Evolutionary conservation across 2,797 vertebrate genomes (phyloP).

Genomic region (Otus scops): DNA sequence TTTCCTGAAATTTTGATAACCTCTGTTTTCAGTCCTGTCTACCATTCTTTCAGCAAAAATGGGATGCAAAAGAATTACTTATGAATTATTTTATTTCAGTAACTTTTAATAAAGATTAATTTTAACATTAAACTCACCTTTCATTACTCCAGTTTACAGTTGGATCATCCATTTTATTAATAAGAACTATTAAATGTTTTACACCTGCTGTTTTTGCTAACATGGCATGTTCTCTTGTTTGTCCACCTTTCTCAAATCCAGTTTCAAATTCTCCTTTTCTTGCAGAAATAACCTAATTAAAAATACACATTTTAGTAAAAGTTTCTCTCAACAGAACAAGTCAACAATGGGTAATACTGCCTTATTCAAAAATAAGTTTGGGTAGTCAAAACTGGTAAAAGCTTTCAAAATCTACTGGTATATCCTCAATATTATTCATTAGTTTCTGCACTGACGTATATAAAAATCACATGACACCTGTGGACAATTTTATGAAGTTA

Average conservation of each 20-base stretch:
- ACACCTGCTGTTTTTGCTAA: constrained; percentile 97
- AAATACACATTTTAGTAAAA: neutral
- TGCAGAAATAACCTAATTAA: constrained; percentile 91
- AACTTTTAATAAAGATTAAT: neutral
- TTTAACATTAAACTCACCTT: constrained; percentile 77
- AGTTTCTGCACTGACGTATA: neutral
- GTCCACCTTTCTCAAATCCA: constrained; percentile 96
- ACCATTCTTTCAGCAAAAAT: neutral
- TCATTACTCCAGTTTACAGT: constrained; percentile 98
- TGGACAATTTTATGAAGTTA: neutral
- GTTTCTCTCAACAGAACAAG: neutral
- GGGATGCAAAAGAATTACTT: neutral
- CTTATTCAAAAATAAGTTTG: neutral
- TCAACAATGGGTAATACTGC: neutral
- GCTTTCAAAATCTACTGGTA: neutral
- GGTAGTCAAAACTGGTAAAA: neutral
- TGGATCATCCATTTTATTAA: constrained; percentile 99
- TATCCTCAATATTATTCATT: neutral
- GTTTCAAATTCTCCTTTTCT: constrained; percentile 99
- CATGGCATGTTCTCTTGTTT: constrained; percentile 98
- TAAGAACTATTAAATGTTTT: constrained; percentile 95
- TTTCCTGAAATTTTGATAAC: neutral
- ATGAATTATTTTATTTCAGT: neutral
- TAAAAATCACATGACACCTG: neutral
- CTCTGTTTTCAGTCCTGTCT: neutral